Base-by-base conservation (phyloP, 2,888 invertebrate species). In the Ryuthela nishihirai region DNA sequence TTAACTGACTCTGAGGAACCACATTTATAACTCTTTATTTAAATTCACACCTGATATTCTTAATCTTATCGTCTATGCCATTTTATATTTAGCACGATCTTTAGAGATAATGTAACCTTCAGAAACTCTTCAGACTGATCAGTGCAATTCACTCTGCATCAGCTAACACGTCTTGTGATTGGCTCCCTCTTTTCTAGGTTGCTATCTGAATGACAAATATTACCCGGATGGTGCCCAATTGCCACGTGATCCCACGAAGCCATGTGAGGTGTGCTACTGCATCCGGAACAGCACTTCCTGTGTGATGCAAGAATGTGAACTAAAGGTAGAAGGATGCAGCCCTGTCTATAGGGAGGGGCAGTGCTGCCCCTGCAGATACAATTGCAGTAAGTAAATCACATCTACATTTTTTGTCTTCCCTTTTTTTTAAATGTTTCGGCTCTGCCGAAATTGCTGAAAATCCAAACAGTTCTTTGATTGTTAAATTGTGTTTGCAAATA, bases 221-320 rank as follows among this genome's bases (percentile, higher is more conserved):
- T 92, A 87, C 75, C 80, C 88, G 2, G 93, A 94, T 74, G 93
- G 93, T 55, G 86, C 88, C 18, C 67, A 76, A 79, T 85, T 93
- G 62, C 92, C 92, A 47, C 83, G 85, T 45, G 84, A 89, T 69
- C 85, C 86, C 4, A 82, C 83, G 72, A 91, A 90, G 74, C 93
- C 93, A 7, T 94, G 93, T 76, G 93, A 94, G 77, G 82, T 93
- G 54, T 94, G 93, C 77, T 94, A 94, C 77, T 94, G 93, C 74
- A 93, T 94, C 72, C 83, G 88, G 72, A 94, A 94, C 74, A 85
- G 85, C 77, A 92, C 92, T 54, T 88, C 91, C 67, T 94, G 93
- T 76, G 85, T 92, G 52, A 90, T 92, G 86, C 92, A 93, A 81
- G 89, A 93, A 78, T 94, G 93, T 78, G 91, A 90, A 18, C 78